A percentile compares a stretch with the other conserved stretches of the same genome.
Conservation (phyloP, 2,888 invertebrate genomes). For the Cecidostiba fungosa region DNA sequence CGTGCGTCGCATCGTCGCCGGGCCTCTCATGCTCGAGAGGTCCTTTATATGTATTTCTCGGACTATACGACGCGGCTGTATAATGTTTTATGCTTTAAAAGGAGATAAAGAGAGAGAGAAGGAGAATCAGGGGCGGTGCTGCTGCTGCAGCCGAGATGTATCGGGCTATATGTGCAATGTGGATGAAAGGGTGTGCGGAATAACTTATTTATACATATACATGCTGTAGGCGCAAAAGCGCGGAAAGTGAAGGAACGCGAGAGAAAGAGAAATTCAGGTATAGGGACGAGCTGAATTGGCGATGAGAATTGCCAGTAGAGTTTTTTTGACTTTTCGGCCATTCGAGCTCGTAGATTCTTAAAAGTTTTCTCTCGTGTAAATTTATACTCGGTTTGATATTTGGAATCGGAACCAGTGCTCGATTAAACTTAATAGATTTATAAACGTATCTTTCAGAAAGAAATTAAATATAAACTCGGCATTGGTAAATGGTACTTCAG, state of each 20-base stretch:
- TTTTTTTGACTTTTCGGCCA: background rate
- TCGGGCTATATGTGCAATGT: background rate
- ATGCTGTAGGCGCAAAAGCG: background rate
- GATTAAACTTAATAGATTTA: background rate
- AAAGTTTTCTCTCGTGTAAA: background rate
- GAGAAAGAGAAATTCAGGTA: conserved; percentile 29
- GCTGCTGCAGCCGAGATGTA: background rate
- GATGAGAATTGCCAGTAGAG: conserved; percentile 1
- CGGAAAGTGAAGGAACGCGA: conserved; percentile 31
- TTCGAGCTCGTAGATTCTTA: background rate
- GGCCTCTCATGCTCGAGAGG: background rate
- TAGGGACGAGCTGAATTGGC: conserved; percentile 19
- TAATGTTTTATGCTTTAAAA: conserved; percentile 37
- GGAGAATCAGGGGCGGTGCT: too few species aligned
- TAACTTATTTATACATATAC: background rate
- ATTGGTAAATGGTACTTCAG: too few species aligned
- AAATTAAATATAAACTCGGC: too few species aligned
- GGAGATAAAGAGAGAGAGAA: conserved; percentile 43
- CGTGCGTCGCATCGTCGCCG: background rate
- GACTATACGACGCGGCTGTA: background rate
- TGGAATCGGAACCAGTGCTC: background rate
- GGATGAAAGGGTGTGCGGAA: conserved; percentile 18
- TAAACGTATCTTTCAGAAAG: background rate
- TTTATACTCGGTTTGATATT: background rate
- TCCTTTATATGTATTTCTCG: conserved; percentile 22